Evolutionary conservation across 2,888 invertebrate genomes (phyloP).

Genomic region (Daptonema setosum): DNA sequence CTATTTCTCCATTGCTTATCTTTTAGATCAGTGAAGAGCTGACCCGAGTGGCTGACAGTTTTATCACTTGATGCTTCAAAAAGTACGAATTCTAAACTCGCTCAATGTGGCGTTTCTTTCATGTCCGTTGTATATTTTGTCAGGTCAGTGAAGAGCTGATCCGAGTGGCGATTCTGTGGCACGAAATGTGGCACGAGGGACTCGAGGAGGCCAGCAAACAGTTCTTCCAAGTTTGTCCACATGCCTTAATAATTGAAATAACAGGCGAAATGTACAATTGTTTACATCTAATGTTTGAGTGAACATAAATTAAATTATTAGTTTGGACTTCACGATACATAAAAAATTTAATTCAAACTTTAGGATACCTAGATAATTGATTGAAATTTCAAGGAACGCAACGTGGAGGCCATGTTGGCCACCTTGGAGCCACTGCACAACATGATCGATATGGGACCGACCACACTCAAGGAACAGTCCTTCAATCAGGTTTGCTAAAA

Average conservation of each 20-base stretch:
- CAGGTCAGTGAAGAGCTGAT: conserved; percentile 69
- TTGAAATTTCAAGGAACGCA: conserved; percentile 87
- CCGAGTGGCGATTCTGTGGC: conserved; percentile 92
- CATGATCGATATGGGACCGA: conserved; percentile 76
- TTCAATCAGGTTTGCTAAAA: conserved; percentile 48
- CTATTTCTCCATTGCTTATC: too few relatives aligned
- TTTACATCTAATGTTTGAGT: background rate
- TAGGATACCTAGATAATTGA: too few relatives aligned
- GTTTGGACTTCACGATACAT: too few relatives aligned
- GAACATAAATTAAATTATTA: background rate
- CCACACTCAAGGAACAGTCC: conserved; percentile 83
- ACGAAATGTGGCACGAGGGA: conserved; percentile 97
- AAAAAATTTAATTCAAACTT: too few relatives aligned
- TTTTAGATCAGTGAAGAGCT: conserved; percentile 56
- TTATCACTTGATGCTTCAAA: too few relatives aligned
- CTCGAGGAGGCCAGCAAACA: conserved; percentile 34
- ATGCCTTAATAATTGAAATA: too few relatives aligned
- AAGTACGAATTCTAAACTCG: too few relatives aligned
- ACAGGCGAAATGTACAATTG: too few relatives aligned
- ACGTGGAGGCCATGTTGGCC: conserved; percentile 85
- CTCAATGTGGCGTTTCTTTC: background rate
- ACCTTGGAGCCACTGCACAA: conserved; percentile 79
- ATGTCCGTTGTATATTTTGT: background rate
- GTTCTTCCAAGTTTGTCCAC: too few relatives aligned
- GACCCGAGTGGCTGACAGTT: conserved; percentile 88